Evolutionary conservation across 2,113 vertebrate species (phyloP).

Genomic region (Thalassarche chlororhynchos): DNA sequence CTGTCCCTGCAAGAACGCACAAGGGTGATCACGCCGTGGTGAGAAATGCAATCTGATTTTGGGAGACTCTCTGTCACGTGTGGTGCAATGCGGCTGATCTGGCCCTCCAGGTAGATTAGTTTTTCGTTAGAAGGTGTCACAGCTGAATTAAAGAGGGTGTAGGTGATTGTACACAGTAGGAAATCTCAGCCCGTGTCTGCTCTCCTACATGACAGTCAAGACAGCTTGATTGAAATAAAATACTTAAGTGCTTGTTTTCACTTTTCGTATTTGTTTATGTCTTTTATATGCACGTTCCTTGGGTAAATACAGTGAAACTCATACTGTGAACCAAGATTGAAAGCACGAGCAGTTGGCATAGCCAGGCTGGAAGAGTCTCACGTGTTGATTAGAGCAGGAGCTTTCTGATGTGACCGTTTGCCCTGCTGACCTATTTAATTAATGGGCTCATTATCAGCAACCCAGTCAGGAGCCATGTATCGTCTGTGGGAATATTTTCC

Average conservation of each 20-base stretch:
- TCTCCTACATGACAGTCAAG: background rate
- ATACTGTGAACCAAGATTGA: background rate
- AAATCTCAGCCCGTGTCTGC: background rate
- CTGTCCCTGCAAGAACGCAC: background rate
- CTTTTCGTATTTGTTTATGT: background rate
- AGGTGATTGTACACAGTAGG: background rate
- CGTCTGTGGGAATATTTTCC: background rate
- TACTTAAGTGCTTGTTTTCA: background rate
- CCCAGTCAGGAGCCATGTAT: background rate
- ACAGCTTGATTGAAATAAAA: background rate
- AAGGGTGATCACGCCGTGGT: too few species aligned
- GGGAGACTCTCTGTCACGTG: background rate
- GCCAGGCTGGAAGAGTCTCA: background rate
- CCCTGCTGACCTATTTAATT: background rate
- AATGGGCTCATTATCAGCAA: background rate
- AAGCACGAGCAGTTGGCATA: background rate
- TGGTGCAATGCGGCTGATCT: background rate
- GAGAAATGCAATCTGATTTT: background rate
- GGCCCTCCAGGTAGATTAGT: background rate
- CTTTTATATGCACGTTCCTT: background rate
- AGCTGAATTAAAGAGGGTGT: background rate
- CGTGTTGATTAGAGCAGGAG: background rate
- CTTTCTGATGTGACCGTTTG: background rate
- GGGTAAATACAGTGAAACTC: background rate
- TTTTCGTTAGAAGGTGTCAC: background rate